phyloP scores from a whole-genome alignment of 2,113 vertebrate genomes.

The Malurus cyaneus region DNA sequence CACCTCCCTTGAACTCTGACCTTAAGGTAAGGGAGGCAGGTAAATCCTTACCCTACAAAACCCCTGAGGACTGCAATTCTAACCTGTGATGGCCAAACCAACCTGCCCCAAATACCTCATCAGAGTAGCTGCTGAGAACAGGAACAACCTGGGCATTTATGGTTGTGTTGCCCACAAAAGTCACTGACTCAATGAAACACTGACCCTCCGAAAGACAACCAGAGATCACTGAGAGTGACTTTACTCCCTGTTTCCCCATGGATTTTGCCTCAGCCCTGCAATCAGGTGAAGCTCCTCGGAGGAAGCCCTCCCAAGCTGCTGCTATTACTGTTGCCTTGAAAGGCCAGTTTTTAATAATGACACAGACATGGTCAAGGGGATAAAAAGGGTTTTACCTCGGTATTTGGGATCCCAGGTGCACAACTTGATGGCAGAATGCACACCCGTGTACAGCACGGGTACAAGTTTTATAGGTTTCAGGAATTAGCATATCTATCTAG shows the following conservation, averaged over 20 bases:
- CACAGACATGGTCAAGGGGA: no score
- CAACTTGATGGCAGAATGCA: no score
- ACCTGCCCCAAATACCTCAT: neutral
- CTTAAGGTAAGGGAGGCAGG: neutral
- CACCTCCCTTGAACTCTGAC: neutral
- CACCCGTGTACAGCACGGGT: no score
- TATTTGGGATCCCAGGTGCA: no score
- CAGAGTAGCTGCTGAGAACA: neutral
- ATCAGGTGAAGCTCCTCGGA: neutral
- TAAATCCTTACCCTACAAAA: neutral
- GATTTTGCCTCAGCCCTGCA: neutral
- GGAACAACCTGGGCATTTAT: neutral
- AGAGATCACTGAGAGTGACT: neutral
- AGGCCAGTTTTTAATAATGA: no score
- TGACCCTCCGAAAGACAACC: neutral
- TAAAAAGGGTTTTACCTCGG: no score
- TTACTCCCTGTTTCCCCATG: neutral
- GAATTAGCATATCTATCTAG: no score
- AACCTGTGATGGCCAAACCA: neutral
- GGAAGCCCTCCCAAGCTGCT: neutral
- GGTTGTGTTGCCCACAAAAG: neutral
- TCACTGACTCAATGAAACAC: neutral
- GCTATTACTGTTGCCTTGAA: no score
- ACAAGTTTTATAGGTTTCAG: no score
- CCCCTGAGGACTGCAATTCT: neutral